Base-by-base conservation (phyloP, 2,888 invertebrate species). In the Xanthorhoe designata region DNA sequence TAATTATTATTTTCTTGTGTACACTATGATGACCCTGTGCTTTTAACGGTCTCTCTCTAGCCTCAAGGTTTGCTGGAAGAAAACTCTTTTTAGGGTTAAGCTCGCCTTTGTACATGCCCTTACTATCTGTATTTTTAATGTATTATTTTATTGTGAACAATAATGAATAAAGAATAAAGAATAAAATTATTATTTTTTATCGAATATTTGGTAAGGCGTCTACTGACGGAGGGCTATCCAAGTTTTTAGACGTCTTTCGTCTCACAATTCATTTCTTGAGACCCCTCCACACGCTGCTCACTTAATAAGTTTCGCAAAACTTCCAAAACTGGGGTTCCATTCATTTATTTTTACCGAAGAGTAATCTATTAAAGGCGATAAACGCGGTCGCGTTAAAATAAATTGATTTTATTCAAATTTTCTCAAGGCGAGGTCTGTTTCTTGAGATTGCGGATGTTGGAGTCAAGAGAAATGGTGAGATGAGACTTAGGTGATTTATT, bases 341-440 rank as follows among this genome's bases (percentile, higher is more conserved):
- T 84, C 81, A 82, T 83, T 85, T 86, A 79, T 87, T 87, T 86
- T 82, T 82, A 76, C 64, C 76, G 72, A 82, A 82, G 78, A 80
- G 87, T 87, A 88, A 92, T 91, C 89, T 89, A 89, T 91, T 88
- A 89, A 82, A 84, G 84, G 80, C 89, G 90, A 90, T 91, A 92
- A 90, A 89, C 87, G 88, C 84, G 85, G 82, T 77, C 80, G 84
- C 84, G 89, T 85, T 89, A 87, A 87, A 90, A 91, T 92, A 91
- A 92, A 92, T 92, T 92, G 91, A 91, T 92, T 92, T 91, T 91
- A 92, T 92, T 92, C 89, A 91, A 91, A 92, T 91, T 91, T 90
- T 86, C 90, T 91, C 89, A 90, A 86, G 85, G 86, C 85, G 75
- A 71, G 71, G 79, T 79, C 83, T 89, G 90, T 90, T 89, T 87